Evolutionary conservation across 2,888 invertebrate genomes (phyloP).

Genomic region (Onchidella celtica): DNA sequence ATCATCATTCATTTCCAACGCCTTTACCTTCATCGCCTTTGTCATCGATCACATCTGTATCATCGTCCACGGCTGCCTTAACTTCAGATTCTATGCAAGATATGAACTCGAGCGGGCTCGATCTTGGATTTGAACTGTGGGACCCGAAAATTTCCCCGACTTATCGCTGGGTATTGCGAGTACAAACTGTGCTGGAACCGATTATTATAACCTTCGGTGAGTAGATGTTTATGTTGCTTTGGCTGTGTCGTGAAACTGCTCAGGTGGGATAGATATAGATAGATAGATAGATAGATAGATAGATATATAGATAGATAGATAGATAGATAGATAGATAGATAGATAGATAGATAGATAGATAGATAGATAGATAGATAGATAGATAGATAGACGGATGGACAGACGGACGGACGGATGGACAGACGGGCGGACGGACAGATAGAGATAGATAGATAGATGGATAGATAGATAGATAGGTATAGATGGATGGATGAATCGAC

Average conservation of each 20-base stretch:
- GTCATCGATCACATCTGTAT: not conserved
- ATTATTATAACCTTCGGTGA: slow-evolving; percentile 48
- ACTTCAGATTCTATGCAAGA: no score
- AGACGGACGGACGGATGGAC: slow-evolving; percentile 2
- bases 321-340: slow-evolving; percentile 6
- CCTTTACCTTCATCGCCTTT: not conserved
- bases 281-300: not conserved
- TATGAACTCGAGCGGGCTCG: not conserved
- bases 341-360: not conserved
- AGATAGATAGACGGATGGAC: not conserved
- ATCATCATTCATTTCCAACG: not conserved
- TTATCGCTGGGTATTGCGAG: slow-evolving; percentile 33
- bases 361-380: not conserved
- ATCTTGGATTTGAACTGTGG: not conserved
- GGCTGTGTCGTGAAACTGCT: no score
- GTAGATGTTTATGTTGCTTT: not conserved
- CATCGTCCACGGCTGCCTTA: not conserved
- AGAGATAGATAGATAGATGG: not conserved
- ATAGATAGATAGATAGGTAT: not conserved
- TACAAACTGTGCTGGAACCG: slow-evolving; percentile 48
- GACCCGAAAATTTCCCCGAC: slow-evolving; percentile 7
- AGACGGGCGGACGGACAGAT: not conserved
- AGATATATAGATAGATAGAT: not conserved
- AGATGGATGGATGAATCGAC: not conserved
- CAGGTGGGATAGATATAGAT: not conserved